Base-by-base conservation (phyloP, 2,888 invertebrate species). In the Lasioglossum pauxillum region DNA sequence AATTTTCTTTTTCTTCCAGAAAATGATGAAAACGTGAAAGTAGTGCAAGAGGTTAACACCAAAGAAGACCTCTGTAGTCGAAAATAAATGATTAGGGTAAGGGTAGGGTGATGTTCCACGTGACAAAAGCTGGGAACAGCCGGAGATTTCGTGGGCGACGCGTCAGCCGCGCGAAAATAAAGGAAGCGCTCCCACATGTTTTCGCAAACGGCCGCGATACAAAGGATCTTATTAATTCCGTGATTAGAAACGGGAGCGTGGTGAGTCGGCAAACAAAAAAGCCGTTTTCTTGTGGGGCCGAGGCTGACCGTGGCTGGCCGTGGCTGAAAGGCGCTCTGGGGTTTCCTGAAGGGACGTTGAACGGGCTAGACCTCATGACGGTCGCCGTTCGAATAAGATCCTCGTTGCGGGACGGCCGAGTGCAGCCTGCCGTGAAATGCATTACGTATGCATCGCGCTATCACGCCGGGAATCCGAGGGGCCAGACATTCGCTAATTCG, bases 361-460 rank as follows among this genome's bases (percentile, higher is more conserved):
- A 80, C 74, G 67, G 14, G 72, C 89, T 53, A 69, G 75, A 64
- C 44, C 79, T 84, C 75, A 78, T 74, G 79, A 91, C 88, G 84
- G 74, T 80, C 85, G 71, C 81, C 46, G 57, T 75, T 80, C 57
- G 77, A 83, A 89, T 75, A 80, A 91, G 85, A 90, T 83, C 75
- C 83, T 82, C 80, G 87, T 90, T 82, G 89, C 83, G 74, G 73
- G 41, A 71, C 80, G 69, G 72, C 46, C 82, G 86, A 78, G 81
- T 73, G 86, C 90, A 87, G 83, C 83, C 84, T 80, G 79, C 81
- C 86, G 88, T 88, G 91, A 91, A 89, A 90, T 89, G 88, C 90
- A 92, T 92, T 92, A 92, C 90, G 90, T 92, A 92, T 92, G 92
- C 91, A 89, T 90, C 91, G 85, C 89, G 84, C 85, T 81, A 91